Evolutionary conservation across 2,113 vertebrate species (phyloP), one percentile per base, ranked within the genome.

Genomic region (Excalfactoria chinensis): DNA sequence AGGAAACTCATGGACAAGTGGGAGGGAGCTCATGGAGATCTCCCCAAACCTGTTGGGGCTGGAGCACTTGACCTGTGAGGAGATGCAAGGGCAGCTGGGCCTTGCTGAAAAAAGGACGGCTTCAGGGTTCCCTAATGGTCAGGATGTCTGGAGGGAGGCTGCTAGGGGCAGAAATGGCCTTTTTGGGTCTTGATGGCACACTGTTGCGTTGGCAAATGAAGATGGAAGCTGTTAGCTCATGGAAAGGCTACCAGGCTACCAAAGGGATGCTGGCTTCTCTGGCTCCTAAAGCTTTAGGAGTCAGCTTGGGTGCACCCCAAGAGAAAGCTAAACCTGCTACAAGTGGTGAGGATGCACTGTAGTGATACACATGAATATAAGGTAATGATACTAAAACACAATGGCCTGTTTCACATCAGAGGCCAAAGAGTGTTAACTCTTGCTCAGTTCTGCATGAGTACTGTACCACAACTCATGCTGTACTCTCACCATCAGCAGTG

Each of bases 41-140:
- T 9, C 10, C 75, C 14, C 13, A 46, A 25, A 13, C 11, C 21
- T 11, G 8, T 48, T 26, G 40, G 30, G 28, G 19, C 55, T 76
- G 4, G 15, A 58, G 6, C 13, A 7, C 19, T 32, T 40, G 6
- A 7, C 15, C 15, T 1, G 1, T 34, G 20, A 82, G 48, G 6
- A 48, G 48, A 48, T 48, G 48, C 22, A 48, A 25, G 16, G 21
- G 44, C 9, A 82, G 23, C 13, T 16, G 70, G 35, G 17, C 44
- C n/a, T n/a, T n/a, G n/a, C 41, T 64, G 32, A 14, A 68, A 83
- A 20, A 75, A 7, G 5, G 34, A 43, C 77, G 56, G 12, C 16
- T 81, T n/a, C 35, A 79, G 23, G 26, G 20, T 2, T 11, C 34
- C 49, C 22, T 46, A 35, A 19, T 3, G 9, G 11, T 43, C 8